Percentiles rank a stretch among this genome's conserved stretches.
phyloP scores from a whole-genome alignment of 2,113 vertebrate species.

The Tricholaema leucomelas region DNA sequence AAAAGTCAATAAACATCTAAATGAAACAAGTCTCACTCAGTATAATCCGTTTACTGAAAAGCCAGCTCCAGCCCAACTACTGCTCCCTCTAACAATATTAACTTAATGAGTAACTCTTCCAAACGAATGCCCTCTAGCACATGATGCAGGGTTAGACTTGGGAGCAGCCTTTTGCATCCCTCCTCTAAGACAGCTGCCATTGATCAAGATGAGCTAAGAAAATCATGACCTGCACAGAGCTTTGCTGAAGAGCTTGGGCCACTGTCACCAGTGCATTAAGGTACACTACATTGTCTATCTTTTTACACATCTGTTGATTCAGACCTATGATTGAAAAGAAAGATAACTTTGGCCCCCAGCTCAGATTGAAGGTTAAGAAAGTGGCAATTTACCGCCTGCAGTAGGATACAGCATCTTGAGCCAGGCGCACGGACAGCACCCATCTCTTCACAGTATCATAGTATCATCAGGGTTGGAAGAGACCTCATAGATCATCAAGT shows the following conservation, averaged over 20 bases:
- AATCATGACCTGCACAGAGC: background rate
- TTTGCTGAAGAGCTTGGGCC: background rate
- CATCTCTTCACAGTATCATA: too few species aligned
- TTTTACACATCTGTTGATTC: background rate
- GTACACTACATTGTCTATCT: background rate
- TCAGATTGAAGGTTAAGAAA: background rate
- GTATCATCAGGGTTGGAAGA: too few species aligned
- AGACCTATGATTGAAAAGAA: background rate
- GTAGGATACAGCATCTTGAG: background rate
- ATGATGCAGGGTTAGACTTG: background rate
- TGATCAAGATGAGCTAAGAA: background rate
- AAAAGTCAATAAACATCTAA: background rate
- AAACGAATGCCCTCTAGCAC: background rate
- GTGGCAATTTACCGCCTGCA: background rate
- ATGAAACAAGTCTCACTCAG: conserved; percentile 5
- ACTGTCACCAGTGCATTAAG: background rate
- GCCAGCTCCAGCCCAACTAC: background rate
- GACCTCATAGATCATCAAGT: too few species aligned
- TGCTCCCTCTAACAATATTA: background rate
- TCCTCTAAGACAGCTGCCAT: background rate
- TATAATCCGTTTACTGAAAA: conserved; percentile 14
- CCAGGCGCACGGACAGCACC: background rate
- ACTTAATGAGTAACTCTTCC: background rate
- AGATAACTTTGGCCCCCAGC: background rate
- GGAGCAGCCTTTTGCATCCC: background rate